Percentiles rank a stretch among this genome's conserved stretches.
Evolutionary conservation across 1,140 invertebrate species (phyloP).

Genomic region (Macrobrachium nipponense): DNA sequence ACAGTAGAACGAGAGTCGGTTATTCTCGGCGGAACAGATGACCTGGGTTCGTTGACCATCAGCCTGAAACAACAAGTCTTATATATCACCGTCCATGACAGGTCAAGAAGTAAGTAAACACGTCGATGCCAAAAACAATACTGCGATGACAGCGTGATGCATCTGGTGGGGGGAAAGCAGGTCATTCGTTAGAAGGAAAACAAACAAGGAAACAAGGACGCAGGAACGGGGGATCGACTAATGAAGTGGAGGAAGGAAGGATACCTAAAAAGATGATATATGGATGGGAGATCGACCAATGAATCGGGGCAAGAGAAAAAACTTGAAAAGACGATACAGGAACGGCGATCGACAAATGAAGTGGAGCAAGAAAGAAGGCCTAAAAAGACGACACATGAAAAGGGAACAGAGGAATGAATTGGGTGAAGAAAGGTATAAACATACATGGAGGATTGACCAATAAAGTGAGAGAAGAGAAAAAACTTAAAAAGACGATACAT

Average conservation of each 20-base stretch:
- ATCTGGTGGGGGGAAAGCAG: background rate
- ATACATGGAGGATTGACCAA: background rate
- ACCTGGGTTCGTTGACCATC: conserved; percentile 65
- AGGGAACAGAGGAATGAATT: background rate
- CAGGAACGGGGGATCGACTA: background rate
- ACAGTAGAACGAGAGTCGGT: conserved; percentile 65
- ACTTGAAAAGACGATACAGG: background rate
- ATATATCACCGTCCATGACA: too few species aligned
- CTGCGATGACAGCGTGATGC: background rate
- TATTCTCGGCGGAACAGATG: conserved; percentile 65
- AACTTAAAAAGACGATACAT: background rate
- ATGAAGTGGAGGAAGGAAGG: background rate
- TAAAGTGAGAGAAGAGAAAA: background rate
- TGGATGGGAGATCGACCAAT: too few species aligned
- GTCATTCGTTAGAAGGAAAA: background rate
- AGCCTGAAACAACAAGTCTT: conserved; percentile 33
- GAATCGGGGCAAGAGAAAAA: too few species aligned
- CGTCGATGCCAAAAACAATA: background rate
- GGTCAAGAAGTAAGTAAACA: background rate
- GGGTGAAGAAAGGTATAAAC: background rate
- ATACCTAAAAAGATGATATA: too few species aligned
- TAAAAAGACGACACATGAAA: background rate
- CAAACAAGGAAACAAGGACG: too few species aligned
- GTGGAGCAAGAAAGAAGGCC: background rate
- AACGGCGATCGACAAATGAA: background rate